Percentiles rank a stretch among this genome's conserved stretches.
Conservation (phyloP, 2,113 vertebrate genomes). For the Candoia aspera region DNA sequence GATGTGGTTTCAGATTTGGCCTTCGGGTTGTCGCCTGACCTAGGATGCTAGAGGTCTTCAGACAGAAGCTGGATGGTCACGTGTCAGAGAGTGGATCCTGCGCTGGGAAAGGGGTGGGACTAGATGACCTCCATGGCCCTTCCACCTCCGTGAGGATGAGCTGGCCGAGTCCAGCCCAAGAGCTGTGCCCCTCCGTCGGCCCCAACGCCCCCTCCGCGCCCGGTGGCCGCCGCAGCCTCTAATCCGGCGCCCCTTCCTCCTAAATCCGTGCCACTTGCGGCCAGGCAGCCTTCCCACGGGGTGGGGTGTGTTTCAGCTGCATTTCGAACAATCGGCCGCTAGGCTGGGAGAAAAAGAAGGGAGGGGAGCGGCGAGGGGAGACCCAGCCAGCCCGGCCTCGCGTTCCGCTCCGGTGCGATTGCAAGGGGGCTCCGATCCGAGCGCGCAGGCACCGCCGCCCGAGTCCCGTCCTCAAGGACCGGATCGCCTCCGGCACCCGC, state of each 20-base stretch:
- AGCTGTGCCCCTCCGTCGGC: neutral
- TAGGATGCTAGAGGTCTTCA: neutral
- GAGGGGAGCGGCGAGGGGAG: neutral
- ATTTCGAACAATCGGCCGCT: constrained; percentile 1
- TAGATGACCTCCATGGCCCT: neutral
- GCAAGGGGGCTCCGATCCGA: neutral
- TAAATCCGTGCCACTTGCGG: neutral
- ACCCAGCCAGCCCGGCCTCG: neutral
- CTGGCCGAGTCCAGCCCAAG: neutral
- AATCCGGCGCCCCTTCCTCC: neutral
- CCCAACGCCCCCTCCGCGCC: neutral
- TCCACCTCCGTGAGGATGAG: no score
- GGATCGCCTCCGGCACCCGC: neutral
- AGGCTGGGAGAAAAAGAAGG: neutral
- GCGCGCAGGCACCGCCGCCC: no score
- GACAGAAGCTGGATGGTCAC: neutral
- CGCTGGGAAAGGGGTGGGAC: neutral
- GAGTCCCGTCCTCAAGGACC: neutral
- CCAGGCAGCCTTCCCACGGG: neutral
- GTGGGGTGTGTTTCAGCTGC: constrained; percentile 11
- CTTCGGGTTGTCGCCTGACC: neutral
- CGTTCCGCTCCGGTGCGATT: neutral
- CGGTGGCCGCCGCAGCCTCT: no score
- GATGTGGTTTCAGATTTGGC: neutral
- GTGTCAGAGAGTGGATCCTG: neutral